Evolutionary conservation across 2,888 invertebrate genomes (phyloP).

Genomic region (Sphaerophoria taeniata): DNA sequence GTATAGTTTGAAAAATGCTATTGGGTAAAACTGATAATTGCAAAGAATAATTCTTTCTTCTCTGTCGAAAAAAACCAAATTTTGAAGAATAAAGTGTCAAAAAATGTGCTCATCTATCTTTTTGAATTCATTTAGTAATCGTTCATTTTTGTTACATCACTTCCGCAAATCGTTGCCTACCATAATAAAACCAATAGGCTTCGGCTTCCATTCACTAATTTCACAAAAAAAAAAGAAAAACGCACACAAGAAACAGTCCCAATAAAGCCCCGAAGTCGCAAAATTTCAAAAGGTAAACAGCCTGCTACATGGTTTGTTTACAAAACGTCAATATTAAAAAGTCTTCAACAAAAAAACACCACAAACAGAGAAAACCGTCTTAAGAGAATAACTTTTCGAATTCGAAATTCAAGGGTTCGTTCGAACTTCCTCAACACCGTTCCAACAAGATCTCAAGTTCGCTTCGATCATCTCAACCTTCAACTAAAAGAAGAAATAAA

Average conservation of each 20-base stretch:
- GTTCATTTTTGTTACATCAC: not conserved
- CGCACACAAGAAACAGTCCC: constrained; percentile 18
- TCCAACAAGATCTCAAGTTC: constrained; percentile 22
- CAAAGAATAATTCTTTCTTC: too few relatives aligned
- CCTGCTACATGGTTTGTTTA: constrained; percentile 69
- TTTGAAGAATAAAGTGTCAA: too few relatives aligned
- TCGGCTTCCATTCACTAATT: not conserved
- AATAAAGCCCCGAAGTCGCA: constrained; percentile 29
- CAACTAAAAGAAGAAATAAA: constrained; percentile 35
- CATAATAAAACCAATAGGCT: not conserved
- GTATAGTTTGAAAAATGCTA: too few relatives aligned
- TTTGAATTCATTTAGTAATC: too few relatives aligned
- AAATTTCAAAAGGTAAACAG: constrained; percentile 68
- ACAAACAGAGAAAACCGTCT: not conserved
- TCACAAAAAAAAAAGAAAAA: not conserved
- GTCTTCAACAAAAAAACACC: not conserved
- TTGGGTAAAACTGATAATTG: too few relatives aligned
- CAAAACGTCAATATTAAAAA: constrained; percentile 53
- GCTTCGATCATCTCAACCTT: constrained; percentile 46
- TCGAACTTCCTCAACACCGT: not conserved
- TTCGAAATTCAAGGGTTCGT: constrained; percentile 45
- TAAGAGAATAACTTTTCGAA: constrained; percentile 54
- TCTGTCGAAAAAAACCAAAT: too few relatives aligned
- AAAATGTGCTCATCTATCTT: too few relatives aligned
- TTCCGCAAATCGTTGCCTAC: not conserved